A percentile compares a stretch with the other conserved stretches of the same genome.
Evolutionary conservation across 1,140 invertebrate genomes (phyloP).

Genomic region (Rhizoglyphus robini): DNA sequence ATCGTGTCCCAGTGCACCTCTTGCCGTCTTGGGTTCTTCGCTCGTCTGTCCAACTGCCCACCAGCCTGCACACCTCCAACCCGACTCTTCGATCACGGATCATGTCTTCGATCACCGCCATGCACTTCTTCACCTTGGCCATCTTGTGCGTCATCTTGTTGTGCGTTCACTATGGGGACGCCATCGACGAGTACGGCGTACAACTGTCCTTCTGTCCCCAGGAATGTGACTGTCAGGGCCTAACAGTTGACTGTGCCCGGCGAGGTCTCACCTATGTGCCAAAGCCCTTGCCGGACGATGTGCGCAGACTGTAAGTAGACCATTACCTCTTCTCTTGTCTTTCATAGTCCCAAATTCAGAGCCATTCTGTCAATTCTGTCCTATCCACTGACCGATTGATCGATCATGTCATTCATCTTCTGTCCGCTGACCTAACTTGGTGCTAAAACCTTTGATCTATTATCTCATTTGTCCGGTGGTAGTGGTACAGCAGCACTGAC

Average conservation of each 20-base stretch:
- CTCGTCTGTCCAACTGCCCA: background rate
- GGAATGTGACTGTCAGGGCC: slow-evolving; percentile 58
- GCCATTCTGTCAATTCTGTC: background rate
- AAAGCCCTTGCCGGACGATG: slow-evolving; percentile 52
- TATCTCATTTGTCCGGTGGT: background rate
- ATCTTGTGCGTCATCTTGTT: background rate
- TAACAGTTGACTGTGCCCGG: slow-evolving; percentile 64
- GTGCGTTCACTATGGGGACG: background rate
- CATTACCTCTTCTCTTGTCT: background rate
- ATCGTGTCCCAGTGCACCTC: background rate
- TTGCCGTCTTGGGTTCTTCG: background rate
- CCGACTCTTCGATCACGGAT: background rate
- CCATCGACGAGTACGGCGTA: slow-evolving; percentile 19
- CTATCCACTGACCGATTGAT: background rate
- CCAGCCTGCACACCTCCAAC: background rate
- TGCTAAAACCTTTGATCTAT: background rate
- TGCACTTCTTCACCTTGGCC: slow-evolving; percentile 13
- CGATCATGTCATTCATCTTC: background rate
- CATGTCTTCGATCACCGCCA: slow-evolving; percentile 13
- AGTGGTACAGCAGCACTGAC: too few relatives aligned
- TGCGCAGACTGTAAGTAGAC: slow-evolving; percentile 66
- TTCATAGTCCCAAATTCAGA: background rate
- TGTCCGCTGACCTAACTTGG: background rate
- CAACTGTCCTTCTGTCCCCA: slow-evolving; percentile 46
- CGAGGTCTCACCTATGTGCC: slow-evolving; percentile 62